Evolutionary conservation across 2,797 vertebrate species (phyloP).

Genomic region (Cryptoprocta ferox): DNA sequence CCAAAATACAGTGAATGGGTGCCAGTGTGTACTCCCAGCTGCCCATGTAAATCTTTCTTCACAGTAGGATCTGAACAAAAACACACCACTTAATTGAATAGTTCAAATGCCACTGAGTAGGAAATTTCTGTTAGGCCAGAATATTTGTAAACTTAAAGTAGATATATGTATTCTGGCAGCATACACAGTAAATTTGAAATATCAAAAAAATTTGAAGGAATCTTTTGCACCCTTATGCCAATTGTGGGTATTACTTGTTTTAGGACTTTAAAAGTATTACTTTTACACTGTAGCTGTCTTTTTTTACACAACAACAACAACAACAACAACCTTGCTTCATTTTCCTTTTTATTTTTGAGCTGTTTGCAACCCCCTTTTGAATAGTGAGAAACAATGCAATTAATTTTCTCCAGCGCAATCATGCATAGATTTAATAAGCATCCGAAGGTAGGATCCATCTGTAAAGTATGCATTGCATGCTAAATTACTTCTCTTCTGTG

Average conservation of each 20-base stretch:
- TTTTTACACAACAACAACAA: constrained; percentile 65
- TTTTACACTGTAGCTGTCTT: constrained; percentile 53
- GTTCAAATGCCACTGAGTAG: constrained; percentile 58
- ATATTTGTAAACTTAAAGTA: constrained; percentile 33
- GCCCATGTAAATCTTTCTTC: constrained; percentile 51
- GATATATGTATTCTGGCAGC: not conserved
- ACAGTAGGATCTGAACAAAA: constrained; percentile 57
- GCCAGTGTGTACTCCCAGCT: not conserved
- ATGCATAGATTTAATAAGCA: constrained; percentile 95
- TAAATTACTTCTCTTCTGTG: constrained; percentile 92
- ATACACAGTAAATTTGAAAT: constrained; percentile 35
- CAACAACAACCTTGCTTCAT: constrained; percentile 79
- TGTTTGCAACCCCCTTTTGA: constrained; percentile 87
- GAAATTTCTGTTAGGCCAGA: constrained; percentile 20
- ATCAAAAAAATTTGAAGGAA: not conserved
- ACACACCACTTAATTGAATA: constrained; percentile 33
- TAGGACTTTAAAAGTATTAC: constrained; percentile 62
- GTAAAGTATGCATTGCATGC: constrained; percentile 88
- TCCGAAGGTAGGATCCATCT: constrained; percentile 93
- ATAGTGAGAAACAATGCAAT: constrained; percentile 91
- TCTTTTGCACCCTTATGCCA: not conserved
- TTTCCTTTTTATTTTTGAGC: constrained; percentile 82
- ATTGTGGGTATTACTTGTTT: constrained; percentile 40
- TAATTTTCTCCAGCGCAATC: constrained; percentile 92
- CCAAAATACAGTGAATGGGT: not conserved